A percentile compares a stretch with the other conserved stretches of the same genome.
Conservation (phyloP, 2,888 invertebrate species). For the Metopia argyrocephala region DNA sequence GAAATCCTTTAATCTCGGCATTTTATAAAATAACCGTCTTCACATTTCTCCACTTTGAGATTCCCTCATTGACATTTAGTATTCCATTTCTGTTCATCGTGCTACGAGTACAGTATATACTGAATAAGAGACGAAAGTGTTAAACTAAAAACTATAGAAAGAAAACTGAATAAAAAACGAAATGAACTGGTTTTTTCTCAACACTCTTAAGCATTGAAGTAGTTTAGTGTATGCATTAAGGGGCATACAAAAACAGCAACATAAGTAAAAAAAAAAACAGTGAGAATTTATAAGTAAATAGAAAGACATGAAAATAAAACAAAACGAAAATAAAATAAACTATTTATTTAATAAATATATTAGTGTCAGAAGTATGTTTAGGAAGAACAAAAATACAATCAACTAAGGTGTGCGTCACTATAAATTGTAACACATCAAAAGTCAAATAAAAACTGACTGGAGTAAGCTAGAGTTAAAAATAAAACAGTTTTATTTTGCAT, state of each 20-base stretch:
- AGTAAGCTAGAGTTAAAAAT: no score
- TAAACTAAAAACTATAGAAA: no score
- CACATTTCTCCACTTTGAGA: constrained; percentile 13
- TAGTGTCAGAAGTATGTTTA: constrained; percentile 22
- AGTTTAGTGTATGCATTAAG: constrained; percentile 21
- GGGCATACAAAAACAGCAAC: neutral
- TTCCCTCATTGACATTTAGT: neutral
- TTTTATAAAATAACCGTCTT: constrained; percentile 1
- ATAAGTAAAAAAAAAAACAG: neutral
- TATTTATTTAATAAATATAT: constrained; percentile 35
- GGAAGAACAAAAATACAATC: neutral
- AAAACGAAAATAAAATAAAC: neutral
- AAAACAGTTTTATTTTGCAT: no score
- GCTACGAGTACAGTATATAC: no score
- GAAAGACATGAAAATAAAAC: neutral
- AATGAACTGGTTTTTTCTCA: constrained; percentile 1
- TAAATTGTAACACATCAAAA: no score
- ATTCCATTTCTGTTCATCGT: constrained; percentile 24
- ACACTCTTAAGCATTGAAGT: neutral
- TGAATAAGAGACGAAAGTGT: neutral
- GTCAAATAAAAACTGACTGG: no score
- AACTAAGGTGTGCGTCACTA: neutral
- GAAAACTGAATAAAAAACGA: neutral
- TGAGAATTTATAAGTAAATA: neutral
- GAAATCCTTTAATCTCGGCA: constrained; percentile 31